A percentile compares a stretch with the other conserved stretches of the same genome.
Evolutionary conservation across 2,797 vertebrate species (phyloP).

Genomic region (Holocentrus rufus): DNA sequence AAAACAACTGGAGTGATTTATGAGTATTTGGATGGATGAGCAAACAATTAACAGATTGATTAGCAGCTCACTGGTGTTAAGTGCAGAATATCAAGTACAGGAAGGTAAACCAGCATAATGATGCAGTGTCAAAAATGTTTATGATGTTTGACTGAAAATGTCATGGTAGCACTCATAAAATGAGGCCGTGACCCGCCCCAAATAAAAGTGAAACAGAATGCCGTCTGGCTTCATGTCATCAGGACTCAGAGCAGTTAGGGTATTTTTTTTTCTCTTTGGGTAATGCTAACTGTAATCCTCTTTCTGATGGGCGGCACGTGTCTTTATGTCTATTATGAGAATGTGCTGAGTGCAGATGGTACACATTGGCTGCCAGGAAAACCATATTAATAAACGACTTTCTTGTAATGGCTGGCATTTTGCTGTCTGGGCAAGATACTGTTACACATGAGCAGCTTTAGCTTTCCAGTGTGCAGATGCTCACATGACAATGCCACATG

Average conservation of each 20-base stretch:
- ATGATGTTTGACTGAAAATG: not conserved
- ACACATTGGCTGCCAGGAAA: conserved; percentile 22
- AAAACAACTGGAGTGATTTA: not conserved
- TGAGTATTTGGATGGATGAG: not conserved
- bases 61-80: not conserved
- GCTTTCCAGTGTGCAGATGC: not conserved
- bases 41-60: not conserved
- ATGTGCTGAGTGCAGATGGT: conserved; percentile 42
- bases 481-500: conserved; percentile 2
- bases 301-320: conserved; percentile 1
- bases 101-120: not conserved
- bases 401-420: conserved; percentile 15
- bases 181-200: not conserved
- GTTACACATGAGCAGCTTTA: conserved; percentile 12
- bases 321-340: conserved; percentile 7
- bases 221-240: not conserved
- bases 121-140: too few species aligned
- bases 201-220: not conserved
- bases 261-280: not conserved
- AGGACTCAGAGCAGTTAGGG: not conserved
- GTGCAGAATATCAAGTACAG: not conserved
- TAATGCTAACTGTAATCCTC: not conserved
- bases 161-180: not conserved
- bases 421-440: conserved; percentile 13
- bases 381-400: conserved; percentile 9